phyloP scores from a whole-genome alignment of 2,797 vertebrate genomes.

The Lagorchestes hirsutus region DNA sequence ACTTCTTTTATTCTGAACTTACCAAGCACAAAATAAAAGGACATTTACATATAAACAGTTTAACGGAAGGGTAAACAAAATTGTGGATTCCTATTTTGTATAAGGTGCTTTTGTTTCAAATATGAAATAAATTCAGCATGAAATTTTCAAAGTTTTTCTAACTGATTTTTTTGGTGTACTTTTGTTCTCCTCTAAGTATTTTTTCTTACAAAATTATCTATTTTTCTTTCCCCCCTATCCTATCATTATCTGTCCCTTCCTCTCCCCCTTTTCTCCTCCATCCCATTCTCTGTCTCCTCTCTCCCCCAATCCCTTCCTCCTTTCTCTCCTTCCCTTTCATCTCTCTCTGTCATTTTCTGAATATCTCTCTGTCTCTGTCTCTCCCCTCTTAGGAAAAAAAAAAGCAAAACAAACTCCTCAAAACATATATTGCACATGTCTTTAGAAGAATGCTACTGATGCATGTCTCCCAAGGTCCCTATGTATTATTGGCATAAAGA shows the following conservation, averaged over 20 bases:
- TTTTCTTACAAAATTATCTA: not conserved
- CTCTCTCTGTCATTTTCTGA: not conserved
- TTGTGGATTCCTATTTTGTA: not conserved
- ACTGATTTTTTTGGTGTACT: not conserved
- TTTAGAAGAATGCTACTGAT: not conserved
- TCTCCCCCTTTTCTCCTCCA: not conserved
- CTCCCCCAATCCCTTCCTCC: not conserved
- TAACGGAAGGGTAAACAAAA: not conserved
- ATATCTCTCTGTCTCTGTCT: not conserved
- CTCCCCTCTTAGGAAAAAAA: not conserved
- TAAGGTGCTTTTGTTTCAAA: not conserved
- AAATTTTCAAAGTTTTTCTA: not conserved
- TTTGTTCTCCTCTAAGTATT: not conserved
- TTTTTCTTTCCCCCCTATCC: not conserved
- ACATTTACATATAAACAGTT: not conserved
- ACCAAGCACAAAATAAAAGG: not conserved
- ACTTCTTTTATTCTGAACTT: not conserved
- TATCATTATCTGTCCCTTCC: not conserved
- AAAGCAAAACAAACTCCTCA: not conserved
- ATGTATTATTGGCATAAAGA: not conserved
- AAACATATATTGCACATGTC: not conserved
- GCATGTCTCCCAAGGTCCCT: not conserved
- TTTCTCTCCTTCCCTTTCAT: not conserved
- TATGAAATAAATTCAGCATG: not conserved
- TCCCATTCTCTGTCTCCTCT: not conserved